These are phyloP conservation scores for Dermolepida albohirtum DNA, from an alignment of 2,888 invertebrate genomes.

Conservation along the genomic window DNA sequence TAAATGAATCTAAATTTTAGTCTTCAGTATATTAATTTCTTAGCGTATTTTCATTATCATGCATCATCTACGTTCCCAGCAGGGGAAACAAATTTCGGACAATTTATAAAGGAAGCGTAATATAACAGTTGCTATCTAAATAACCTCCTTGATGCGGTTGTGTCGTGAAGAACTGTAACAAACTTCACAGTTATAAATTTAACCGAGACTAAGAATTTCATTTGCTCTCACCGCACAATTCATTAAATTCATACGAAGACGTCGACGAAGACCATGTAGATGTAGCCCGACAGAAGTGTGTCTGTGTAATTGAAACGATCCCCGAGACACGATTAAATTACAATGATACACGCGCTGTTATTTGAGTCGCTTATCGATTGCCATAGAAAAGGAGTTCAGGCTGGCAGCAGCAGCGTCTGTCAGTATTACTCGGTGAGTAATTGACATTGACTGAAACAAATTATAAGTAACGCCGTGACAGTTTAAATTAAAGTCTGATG, in stretches of 20 bases:
- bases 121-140: too few species aligned
- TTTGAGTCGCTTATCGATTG: slow-evolving; percentile 30
- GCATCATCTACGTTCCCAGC: too few species aligned
- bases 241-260: slow-evolving; percentile 16
- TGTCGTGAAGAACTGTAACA: slow-evolving; percentile 2
- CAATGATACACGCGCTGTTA: slow-evolving; percentile 37
- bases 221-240: slow-evolving; percentile 31
- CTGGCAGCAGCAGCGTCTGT: neutral
- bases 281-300: slow-evolving; percentile 1
- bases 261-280: slow-evolving; percentile 12
- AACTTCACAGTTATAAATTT: slow-evolving; percentile 25
- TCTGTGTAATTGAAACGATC: slow-evolving; percentile 30
- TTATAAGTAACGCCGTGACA: slow-evolving; percentile 48
- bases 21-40: too few species aligned
- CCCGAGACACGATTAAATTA: slow-evolving; percentile 32
- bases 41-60: too few species aligned
- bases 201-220: slow-evolving; percentile 35
- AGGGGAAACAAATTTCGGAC: too few species aligned
- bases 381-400: neutral
- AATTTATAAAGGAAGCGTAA: too few species aligned
- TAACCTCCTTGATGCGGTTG: too few species aligned
- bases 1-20: too few species aligned
- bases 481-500: slow-evolving; percentile 49
- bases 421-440: slow-evolving; percentile 20
- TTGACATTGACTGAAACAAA: slow-evolving; percentile 48